phyloP scores from a whole-genome alignment of 1,140 invertebrate genomes.

The Rhagoletis zephyria region DNA sequence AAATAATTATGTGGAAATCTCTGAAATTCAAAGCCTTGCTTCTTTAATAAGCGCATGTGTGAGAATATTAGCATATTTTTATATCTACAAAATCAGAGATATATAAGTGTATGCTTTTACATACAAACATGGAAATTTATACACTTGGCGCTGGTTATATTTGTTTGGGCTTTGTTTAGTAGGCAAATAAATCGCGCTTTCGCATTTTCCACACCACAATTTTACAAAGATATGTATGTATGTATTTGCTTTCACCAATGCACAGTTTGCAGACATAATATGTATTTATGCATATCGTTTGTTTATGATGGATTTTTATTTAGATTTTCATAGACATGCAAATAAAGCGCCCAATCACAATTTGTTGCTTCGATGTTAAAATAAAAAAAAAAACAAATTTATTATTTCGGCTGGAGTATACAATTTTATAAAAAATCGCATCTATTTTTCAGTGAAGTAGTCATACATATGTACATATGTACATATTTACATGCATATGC shows the following conservation, averaged over 20 bases:
- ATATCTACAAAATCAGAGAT: no score
- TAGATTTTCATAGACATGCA: not conserved
- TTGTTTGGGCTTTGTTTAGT: not conserved
- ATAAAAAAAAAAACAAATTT: not conserved
- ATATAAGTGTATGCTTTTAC: no score
- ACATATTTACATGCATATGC: not conserved
- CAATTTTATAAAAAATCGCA: not conserved
- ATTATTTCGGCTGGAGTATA: not conserved
- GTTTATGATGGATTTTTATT: slow-evolving; percentile 14
- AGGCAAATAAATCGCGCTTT: slow-evolving; percentile 34
- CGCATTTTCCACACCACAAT: not conserved
- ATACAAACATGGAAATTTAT: no score
- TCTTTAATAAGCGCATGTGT: no score
- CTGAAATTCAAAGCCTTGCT: no score
- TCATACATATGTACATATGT: no score
- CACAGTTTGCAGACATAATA: slow-evolving; percentile 28
- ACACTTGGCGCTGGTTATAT: not conserved
- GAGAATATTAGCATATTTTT: no score
- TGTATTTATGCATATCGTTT: not conserved
- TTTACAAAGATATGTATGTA: not conserved
- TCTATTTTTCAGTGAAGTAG: not conserved
- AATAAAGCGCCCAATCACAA: slow-evolving; percentile 19
- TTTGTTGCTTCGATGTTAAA: not conserved
- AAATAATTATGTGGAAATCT: no score
- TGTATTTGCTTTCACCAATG: not conserved